Base-by-base conservation (phyloP, 2,888 invertebrate species). In the Stictocephala bisonia region DNA sequence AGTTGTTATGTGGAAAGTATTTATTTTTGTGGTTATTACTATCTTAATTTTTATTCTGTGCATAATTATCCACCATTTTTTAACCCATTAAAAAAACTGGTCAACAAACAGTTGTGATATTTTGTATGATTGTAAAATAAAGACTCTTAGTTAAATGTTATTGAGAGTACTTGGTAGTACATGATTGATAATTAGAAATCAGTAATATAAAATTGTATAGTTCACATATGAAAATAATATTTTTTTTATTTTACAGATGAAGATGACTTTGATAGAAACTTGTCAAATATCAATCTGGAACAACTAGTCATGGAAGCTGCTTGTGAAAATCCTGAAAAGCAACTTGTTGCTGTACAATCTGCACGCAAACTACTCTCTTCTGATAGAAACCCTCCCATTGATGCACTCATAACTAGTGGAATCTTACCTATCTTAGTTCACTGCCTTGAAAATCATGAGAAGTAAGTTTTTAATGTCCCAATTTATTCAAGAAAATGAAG, bases 341-440 rank as follows among this genome's bases (percentile, higher is more conserved):
- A 97, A 85, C 88, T 98, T 79, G 88, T 89, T 79, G 97, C 98
- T 68, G 97, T 99, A 24, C 97, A 98, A 85, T 92, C 95, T 70
- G 97, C 97, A 75, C 90, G 99, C 79, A 99, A 98, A 85, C 87
- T 99, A 80, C 87, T 99, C 35, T 99, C 98, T 7, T 97, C 97
- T 77, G 99, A 99, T 85, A 91, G 96, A 81, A 99, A 99, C 88
- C 99, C 99, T 79, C 99, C 99, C 22, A 99, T 99, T 81, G 97
- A 99, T 86, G 94, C 94, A 77, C 87, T 99, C 78, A 99, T 99
- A 80, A 87, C 90, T 51, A 94, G 95, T 83, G 97, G 97, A 79
- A 97, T 99, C 82, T 88, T 99, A 80, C 98, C 99, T 60, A 93
- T 97, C 81, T 89, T 99, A 80, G 96, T 97, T 71, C 87, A 90